A percentile compares a stretch with the other conserved stretches of the same genome.
phyloP scores from a whole-genome alignment of 2,888 invertebrate genomes.

The Diaperis boleti region DNA sequence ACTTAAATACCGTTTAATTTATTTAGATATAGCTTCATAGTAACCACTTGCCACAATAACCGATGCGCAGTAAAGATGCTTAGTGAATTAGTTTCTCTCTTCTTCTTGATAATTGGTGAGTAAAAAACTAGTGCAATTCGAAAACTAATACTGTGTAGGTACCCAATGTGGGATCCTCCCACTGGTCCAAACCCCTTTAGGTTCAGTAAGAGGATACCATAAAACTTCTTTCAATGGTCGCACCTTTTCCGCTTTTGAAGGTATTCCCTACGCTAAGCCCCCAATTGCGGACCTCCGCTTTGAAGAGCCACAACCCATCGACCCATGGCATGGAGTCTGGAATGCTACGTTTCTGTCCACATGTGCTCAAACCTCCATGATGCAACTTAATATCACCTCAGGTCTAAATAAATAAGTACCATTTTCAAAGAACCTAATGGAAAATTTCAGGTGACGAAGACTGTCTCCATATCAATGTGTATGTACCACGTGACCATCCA shows the following conservation, averaged over 20 bases:
- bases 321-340: conserved; percentile 75
- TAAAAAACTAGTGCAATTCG: too few relatives aligned
- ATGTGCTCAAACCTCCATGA: conserved; percentile 60
- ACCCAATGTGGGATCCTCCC: background rate
- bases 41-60: too few relatives aligned
- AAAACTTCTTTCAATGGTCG: conserved; percentile 49
- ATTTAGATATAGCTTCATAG: too few relatives aligned
- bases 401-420: conserved; percentile 23
- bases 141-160: too few relatives aligned
- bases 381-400: background rate
- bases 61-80: too few relatives aligned
- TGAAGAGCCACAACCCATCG: conserved; percentile 70
- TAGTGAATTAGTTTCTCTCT: too few relatives aligned
- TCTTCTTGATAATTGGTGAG: too few relatives aligned
- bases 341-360: conserved; percentile 71
- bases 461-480: conserved; percentile 76
- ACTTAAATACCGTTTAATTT: too few relatives aligned
- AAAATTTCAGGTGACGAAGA: conserved; percentile 74
- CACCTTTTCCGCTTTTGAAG: conserved; percentile 72
- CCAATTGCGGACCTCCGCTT: conserved; percentile 74
- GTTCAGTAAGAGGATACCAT: background rate
- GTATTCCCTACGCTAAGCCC: conserved; percentile 76
- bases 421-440: too few relatives aligned
- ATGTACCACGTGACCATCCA: conserved; percentile 68
- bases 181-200: background rate